Evolutionary conservation across 1,140 invertebrate genomes (phyloP).

Genomic region (Conus betulinus): DNA sequence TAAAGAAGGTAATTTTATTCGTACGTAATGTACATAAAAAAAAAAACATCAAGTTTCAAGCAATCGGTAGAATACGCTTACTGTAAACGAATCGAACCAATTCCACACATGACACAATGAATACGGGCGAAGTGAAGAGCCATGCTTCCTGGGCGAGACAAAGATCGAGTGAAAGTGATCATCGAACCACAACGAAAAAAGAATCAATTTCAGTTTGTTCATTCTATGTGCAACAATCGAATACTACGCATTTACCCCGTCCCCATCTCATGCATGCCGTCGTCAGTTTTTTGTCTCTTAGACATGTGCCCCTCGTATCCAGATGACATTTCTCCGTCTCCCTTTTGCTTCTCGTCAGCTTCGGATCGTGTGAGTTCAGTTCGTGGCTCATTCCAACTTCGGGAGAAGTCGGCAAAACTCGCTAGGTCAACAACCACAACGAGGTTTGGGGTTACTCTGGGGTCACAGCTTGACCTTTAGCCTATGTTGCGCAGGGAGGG

Average conservation of each 20-base stretch:
- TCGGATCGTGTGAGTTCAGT: constrained; percentile 23
- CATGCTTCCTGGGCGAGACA: too few relatives aligned
- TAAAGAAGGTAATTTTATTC: too few relatives aligned
- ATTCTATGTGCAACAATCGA: not conserved
- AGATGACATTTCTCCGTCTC: constrained; percentile 52
- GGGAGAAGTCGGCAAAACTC: constrained; percentile 27
- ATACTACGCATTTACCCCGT: constrained; percentile 45
- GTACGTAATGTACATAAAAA: too few relatives aligned
- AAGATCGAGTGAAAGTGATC: too few relatives aligned
- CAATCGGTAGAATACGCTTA: too few relatives aligned
- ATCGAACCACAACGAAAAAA: too few relatives aligned
- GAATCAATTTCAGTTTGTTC: too few relatives aligned
- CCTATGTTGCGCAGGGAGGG: not conserved
- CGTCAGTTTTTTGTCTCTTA: constrained; percentile 72
- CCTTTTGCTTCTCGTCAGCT: constrained; percentile 23
- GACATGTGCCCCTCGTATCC: constrained; percentile 70
- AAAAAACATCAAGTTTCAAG: too few relatives aligned
- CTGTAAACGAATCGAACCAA: too few relatives aligned
- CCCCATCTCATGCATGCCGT: constrained; percentile 57
- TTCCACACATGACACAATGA: too few relatives aligned
- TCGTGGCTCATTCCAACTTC: constrained; percentile 30
- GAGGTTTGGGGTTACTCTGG: not conserved
- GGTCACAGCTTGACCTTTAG: not conserved
- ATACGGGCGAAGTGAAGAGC: too few relatives aligned
- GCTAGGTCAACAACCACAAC: not conserved